phyloP scores from a whole-genome alignment of 2,113 vertebrate species.

The Nettapus auritus region DNA sequence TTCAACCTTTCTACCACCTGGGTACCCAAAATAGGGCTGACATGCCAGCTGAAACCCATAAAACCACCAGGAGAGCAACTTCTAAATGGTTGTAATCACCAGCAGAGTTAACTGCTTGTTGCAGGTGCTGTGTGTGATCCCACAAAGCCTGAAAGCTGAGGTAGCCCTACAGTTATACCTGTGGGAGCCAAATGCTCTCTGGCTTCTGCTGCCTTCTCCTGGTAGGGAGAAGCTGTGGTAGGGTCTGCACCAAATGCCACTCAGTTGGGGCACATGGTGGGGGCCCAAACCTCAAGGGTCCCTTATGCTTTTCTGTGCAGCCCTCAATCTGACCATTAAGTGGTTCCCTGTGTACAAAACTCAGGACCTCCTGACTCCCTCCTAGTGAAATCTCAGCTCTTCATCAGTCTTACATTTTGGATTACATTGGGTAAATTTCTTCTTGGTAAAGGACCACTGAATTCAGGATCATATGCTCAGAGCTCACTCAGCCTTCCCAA shows the following conservation, averaged over 20 bases:
- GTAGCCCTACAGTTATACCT: background rate
- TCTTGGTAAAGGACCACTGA: background rate
- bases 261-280: background rate
- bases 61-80: background rate
- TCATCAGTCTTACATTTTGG: background rate
- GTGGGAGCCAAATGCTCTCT: background rate
- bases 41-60: background rate
- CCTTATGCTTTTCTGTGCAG: background rate
- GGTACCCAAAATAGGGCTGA: background rate
- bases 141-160: background rate
- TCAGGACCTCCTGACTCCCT: background rate
- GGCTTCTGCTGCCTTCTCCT: background rate
- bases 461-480: background rate
- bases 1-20: background rate
- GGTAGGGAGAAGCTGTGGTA: background rate
- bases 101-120: background rate
- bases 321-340: background rate
- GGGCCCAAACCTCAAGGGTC: background rate
- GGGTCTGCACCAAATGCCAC: background rate
- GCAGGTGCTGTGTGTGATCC: background rate
- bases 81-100: background rate
- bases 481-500: background rate
- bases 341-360: background rate
- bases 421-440: background rate
- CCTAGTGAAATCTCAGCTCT: background rate